phyloP scores from a whole-genome alignment of 2,797 vertebrate genomes.

The Hapalemur alaotrensis region DNA sequence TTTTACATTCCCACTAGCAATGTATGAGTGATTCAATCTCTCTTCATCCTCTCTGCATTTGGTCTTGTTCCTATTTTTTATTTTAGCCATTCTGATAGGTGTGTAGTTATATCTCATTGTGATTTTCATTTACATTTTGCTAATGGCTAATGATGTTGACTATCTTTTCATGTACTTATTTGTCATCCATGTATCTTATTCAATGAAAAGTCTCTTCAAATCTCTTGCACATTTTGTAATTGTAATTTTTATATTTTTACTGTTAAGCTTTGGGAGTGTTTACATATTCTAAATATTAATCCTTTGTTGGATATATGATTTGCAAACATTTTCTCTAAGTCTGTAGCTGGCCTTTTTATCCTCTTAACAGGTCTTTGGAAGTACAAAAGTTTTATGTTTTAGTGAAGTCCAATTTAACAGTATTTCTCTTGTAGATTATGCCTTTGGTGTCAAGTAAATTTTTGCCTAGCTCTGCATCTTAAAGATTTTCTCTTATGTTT shows the following conservation, averaged over 20 bases:
- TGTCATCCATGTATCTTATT: background rate
- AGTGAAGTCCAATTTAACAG: background rate
- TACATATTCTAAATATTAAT: background rate
- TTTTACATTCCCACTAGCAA: background rate
- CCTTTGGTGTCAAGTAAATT: background rate
- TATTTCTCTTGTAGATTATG: background rate
- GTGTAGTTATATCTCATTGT: background rate
- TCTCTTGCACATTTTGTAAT: background rate
- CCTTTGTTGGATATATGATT: too few species aligned
- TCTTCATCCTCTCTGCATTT: background rate
- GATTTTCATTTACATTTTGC: background rate
- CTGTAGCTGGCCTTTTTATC: too few species aligned
- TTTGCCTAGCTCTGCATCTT: background rate
- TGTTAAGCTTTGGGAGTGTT: background rate
- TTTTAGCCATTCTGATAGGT: background rate
- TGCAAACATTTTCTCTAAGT: too few species aligned
- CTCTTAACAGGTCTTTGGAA: background rate
- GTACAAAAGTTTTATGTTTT: background rate
- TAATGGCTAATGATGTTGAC: background rate
- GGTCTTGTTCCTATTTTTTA: background rate
- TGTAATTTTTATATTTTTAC: background rate
- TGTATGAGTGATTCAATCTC: background rate
- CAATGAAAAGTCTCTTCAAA: background rate
- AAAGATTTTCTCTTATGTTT: background rate
- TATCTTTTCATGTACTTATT: background rate